Evolutionary conservation across 2,888 invertebrate genomes (phyloP).

Genomic region (Patella caerulea): DNA sequence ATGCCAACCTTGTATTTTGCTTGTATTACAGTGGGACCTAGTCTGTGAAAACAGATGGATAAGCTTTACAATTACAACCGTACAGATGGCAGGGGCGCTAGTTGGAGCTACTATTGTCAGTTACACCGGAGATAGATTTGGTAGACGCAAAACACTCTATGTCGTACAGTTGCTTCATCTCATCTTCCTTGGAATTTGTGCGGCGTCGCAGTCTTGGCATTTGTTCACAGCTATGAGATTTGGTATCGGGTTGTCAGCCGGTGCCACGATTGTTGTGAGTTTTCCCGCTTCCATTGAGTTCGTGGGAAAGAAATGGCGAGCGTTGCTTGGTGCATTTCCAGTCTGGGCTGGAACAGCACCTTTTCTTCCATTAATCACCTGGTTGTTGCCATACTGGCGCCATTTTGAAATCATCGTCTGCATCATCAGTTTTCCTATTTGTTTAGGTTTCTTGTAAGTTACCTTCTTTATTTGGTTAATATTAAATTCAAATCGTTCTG

Average conservation of each 20-base stretch:
- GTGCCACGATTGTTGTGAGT: slow-evolving; percentile 26
- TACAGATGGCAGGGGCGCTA: not conserved
- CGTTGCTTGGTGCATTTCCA: slow-evolving; percentile 25
- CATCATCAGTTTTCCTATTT: slow-evolving; percentile 12
- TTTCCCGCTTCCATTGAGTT: slow-evolving; percentile 37
- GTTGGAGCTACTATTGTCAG: slow-evolving; percentile 1
- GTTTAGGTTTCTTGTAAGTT: slow-evolving; percentile 26
- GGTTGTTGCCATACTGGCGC: slow-evolving; percentile 30
- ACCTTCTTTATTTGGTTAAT: too few relatives aligned
- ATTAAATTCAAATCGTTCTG: too few relatives aligned
- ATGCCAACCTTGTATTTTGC: too few relatives aligned
- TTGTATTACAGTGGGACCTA: not conserved
- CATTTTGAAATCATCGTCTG: slow-evolving; percentile 30
- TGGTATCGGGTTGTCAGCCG: slow-evolving; percentile 16
- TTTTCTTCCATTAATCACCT: slow-evolving; percentile 28
- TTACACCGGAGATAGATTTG: not conserved
- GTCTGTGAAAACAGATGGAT: not conserved
- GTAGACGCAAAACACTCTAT: not conserved
- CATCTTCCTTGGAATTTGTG: not conserved
- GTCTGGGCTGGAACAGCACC: slow-evolving; percentile 33
- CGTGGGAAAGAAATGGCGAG: slow-evolving; percentile 30
- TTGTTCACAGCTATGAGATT: slow-evolving; percentile 4
- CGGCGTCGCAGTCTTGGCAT: not conserved
- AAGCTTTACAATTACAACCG: slow-evolving; percentile 2
- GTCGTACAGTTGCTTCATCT: not conserved